Evolutionary conservation across 2,113 vertebrate genomes (phyloP), one percentile per base, ranked within the genome.

Genomic region (Gavialis gangeticus): DNA sequence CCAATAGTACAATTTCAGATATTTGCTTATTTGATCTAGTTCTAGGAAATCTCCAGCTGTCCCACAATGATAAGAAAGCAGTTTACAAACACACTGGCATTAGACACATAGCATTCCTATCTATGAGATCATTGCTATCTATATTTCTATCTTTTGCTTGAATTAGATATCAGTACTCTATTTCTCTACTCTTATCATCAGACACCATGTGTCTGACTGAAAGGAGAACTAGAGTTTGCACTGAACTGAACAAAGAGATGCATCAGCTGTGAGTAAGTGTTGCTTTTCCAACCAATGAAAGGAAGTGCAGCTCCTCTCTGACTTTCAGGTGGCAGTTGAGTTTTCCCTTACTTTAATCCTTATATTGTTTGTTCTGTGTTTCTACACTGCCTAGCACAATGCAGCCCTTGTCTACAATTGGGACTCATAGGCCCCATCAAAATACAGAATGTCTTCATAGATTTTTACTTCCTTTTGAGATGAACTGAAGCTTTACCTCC

Each of bases 401-500:
- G 91, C 84, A 88, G 82, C 82, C 85, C 86, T 94, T 79, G 94
- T 60, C 86, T 63, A 71, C 11, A 7, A 6, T 64, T 87, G 34
- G 69, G 94, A 37, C 69, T 90, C 76, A 93, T 0, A 94, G 90
- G 62, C 84, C 69, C 73, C 28, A 80, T 59, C 71, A 92, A 91
- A 92, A 83, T 11, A 79, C 76, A 81, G 56, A 75, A 87, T 46
- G n/a, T 3, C 89, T 84, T 89, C 75, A 91, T 76, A 83, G 78
- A 82, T n/a, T 66, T 82, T 87, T 84, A 63, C 63, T 87, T 94
- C 79, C 71, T 89, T 46, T 92, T 94, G 76, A 93, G 79, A 46
- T 58, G 19, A 79, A 85, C 84, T 93, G 90, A 90, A 93, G 75
- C 85, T 11, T 91, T 91, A 84, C 83, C 79, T 91, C 91, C 87